These are phyloP conservation scores for Coreius guichenoti DNA, from an alignment of 2,797 vertebrate genomes.

Conservation along the genomic window DNA sequence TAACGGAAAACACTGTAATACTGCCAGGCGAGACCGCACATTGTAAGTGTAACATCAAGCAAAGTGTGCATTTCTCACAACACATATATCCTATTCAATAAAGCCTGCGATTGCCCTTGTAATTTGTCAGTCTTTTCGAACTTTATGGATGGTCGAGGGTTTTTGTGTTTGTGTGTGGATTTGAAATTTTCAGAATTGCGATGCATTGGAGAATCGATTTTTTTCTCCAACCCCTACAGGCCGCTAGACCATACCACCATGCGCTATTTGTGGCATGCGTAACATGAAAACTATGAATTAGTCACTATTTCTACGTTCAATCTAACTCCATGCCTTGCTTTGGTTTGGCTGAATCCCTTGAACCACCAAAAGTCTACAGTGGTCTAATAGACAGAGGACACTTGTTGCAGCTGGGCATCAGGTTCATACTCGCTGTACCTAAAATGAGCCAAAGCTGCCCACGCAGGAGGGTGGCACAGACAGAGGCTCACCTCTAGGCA, in stretches of 20 bases:
- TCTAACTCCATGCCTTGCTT: constrained; percentile 69
- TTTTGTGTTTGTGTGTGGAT: neutral
- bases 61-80: too few species aligned
- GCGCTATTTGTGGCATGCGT: constrained; percentile 21
- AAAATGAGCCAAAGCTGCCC: constrained; percentile 66
- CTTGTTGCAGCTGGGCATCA: constrained; percentile 74
- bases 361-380: constrained; percentile 69
- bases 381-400: constrained; percentile 75
- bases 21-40: neutral
- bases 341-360: constrained; percentile 71
- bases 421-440: constrained; percentile 70
- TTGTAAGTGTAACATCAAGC: too few species aligned
- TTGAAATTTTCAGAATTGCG: neutral
- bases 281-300: constrained; percentile 51
- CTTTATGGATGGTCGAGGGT: neutral
- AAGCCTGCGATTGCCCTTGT: neutral
- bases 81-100: neutral
- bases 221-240: neutral
- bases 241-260: constrained; percentile 16
- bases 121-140: neutral
- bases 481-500: constrained; percentile 54
- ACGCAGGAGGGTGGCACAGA: constrained; percentile 69
- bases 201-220: neutral
- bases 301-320: constrained; percentile 33
- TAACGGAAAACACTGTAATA: neutral